Evolutionary conservation across 2,113 vertebrate genomes (phyloP).

Genomic region (Brachirus orientalis): DNA sequence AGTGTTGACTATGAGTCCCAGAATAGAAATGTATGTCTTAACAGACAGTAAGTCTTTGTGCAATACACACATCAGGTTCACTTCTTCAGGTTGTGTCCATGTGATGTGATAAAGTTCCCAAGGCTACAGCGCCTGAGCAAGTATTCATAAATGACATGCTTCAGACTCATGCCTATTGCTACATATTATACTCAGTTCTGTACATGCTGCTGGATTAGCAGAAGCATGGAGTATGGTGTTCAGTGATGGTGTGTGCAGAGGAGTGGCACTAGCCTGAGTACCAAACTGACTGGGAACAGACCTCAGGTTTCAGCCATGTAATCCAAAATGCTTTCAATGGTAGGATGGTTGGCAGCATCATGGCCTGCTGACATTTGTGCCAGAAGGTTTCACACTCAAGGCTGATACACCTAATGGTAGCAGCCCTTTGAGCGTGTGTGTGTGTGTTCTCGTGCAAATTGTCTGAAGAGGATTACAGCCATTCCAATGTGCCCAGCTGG

Average conservation of each 20-base stretch:
- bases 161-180: conserved; percentile 30
- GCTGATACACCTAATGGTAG: conserved; percentile 72
- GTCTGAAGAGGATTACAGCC: conserved; percentile 83
- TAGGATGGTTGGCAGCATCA: neutral
- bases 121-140: neutral
- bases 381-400: conserved; percentile 20
- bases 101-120: conserved; percentile 31
- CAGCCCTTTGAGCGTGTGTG: conserved; percentile 7
- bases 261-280: conserved; percentile 33
- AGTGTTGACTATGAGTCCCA: conserved; percentile 27
- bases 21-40: conserved; percentile 41
- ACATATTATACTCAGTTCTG: conserved; percentile 27
- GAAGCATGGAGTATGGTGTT: conserved; percentile 28
- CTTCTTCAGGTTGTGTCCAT: conserved; percentile 13
- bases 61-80: conserved; percentile 17
- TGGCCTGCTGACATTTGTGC: conserved; percentile 46
- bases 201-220: conserved; percentile 45
- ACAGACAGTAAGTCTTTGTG: conserved; percentile 16
- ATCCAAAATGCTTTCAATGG: conserved; percentile 41
- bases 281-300: conserved; percentile 57
- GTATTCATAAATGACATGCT: conserved; percentile 27
- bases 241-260: conserved; percentile 26
- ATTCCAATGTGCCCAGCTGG: conserved; percentile 83
- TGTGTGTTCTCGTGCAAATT: conserved; percentile 19
- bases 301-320: conserved; percentile 57